Base-by-base conservation (phyloP, 1,140 invertebrate genomes). In the Stegodyphus dumicola region DNA sequence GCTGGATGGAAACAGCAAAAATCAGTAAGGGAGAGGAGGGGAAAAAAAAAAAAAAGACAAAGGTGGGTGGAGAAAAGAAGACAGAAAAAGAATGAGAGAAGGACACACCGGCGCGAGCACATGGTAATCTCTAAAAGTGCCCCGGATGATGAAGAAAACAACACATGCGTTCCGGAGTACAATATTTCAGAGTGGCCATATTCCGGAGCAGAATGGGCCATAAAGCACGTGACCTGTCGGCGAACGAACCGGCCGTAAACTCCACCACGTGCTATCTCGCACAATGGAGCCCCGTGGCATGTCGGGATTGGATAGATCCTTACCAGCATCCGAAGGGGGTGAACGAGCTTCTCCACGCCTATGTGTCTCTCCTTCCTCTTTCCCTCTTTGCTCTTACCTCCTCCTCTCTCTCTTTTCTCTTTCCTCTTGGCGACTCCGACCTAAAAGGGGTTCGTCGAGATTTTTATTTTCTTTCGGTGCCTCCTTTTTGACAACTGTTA, bases 191-290 rank as follows among this genome's bases (percentile, higher is more conserved):
- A 86, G 84, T 86, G 84, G 84, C 66, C 84, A 77, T 78, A 78
- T 78, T 86, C 69, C 76, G 66, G 76, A 54, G 66, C 76, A 49
- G 76, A 78, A 86, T 77, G 84, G 84, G 67, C 84, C 84, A 86
- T 86, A 86, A 86, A 86, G 76, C 84, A 86, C 84, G 84, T 86
- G 84, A 86, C 84, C 84, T 86, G 84, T 86, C 84, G 76, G 66
- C 84, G 71, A 52, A 49, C 67, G 56, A 60, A 73, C 67, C 33
- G 73, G 71, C 76, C 84, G 84, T 86, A 86, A 86, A 86, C 84
- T 86, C 75, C 56, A 74, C 76, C 84, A 86, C 84, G 84, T 85
- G 83, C 80, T 74, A 75, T 75, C 80, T 83, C 70, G 70, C 71
- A 67, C 80, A 75, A 60, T 64, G 78, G 78, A 52, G 77, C 65